Evolutionary conservation across 1,140 invertebrate genomes (phyloP), one percentile per base, ranked within the genome.

Genomic region (Drosophila subpulchrella): DNA sequence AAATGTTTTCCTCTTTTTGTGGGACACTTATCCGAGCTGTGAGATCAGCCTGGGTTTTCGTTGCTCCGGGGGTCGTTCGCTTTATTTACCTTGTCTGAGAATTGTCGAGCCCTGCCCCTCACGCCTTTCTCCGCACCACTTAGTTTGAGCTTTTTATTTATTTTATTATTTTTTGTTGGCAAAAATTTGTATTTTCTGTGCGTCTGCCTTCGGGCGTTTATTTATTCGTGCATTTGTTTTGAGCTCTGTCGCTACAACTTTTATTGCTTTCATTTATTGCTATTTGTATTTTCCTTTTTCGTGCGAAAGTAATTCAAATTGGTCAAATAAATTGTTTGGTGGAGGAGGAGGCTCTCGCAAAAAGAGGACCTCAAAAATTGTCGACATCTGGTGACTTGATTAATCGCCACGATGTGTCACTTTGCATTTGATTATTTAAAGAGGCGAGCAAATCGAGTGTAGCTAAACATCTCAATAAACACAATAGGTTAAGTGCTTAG

Each of bases 21-120:
- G 44, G 36, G 30, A 50, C 68, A 70, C 75, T 86, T 88, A 88
- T 86, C 79, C 76, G 51, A 83, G 75, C 56, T 61, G 56, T 76
- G 71, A 79, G 83, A 83, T 86, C 79, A 82, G 57, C 65, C 61
- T 60, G 51, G 53, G 20, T 32, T 53, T 67, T 50, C 36, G 61
- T 66, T 51, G 55, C 20, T 62, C 41, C 62, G 51, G 73, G 73
- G 81, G 61, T 82, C 63, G 44, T 53, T 56, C 17, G 61, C 65
- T 67, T 79, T 80, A 70, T 89, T 89, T 88, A 88, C 84, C 84
- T 88, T 88, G 80, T 88, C 80, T 80, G 83, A 36, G 47, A 57
- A 79, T 78, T 66, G 77, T 38, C 61, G 63, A 75, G 70, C 42
- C 48, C 38, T 39, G 12, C 47, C 50, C 13, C 53, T 17, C 12